Conservation (phyloP, 2,113 vertebrate genomes). For the Etheostoma spectabile region DNA sequence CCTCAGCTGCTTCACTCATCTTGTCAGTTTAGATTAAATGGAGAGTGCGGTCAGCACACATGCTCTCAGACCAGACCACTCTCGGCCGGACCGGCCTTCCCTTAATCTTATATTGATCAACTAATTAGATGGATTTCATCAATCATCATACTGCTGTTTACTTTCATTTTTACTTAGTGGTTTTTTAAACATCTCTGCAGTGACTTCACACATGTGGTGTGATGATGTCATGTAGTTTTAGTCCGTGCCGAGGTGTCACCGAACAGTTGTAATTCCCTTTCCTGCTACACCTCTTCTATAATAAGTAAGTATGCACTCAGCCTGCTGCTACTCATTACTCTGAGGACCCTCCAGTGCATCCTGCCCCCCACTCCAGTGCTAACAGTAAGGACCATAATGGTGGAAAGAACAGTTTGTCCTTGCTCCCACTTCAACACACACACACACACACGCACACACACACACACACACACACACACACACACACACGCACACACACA, state of each 20-base stretch:
- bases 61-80: constrained; percentile 44
- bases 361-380: constrained; percentile 56
- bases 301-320: constrained; percentile 74
- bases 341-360: constrained; percentile 71
- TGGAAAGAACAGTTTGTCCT: constrained; percentile 61
- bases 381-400: constrained; percentile 57
- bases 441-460: constrained; percentile 28
- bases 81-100: constrained; percentile 13
- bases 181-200: constrained; percentile 10
- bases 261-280: constrained; percentile 69
- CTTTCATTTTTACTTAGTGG: constrained; percentile 39
- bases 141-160: constrained; percentile 48
- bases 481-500: constrained; percentile 13
- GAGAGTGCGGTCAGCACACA: constrained; percentile 54
- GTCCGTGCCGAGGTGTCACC: constrained; percentile 49
- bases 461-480: constrained; percentile 18
- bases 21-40: constrained; percentile 67
- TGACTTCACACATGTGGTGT: constrained; percentile 41
- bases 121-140: constrained; percentile 68
- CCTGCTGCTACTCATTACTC: constrained; percentile 71
- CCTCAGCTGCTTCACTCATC: constrained; percentile 50
- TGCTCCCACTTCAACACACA: constrained; percentile 26
- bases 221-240: constrained; percentile 66
- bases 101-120: constrained; percentile 71
- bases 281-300: constrained; percentile 60